Evolutionary conservation across 2,797 vertebrate genomes (phyloP), one percentile per base, ranked within the genome.

Genomic region (Eospalax fontanierii): DNA sequence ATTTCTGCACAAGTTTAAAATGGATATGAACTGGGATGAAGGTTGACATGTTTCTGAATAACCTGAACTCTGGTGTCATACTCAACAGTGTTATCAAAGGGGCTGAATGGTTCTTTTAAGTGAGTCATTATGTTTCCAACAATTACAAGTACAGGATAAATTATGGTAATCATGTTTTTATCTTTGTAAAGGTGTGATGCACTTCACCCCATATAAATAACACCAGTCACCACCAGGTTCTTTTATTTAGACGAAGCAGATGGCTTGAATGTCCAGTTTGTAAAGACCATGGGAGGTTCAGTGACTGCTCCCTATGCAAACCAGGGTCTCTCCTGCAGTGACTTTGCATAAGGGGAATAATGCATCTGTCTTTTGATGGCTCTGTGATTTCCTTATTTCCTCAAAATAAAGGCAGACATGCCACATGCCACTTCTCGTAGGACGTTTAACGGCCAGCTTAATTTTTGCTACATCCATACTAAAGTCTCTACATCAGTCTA

Each of bases 1-100:
- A 76, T 7, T 88, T 95, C 15, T 68, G n/a, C 95, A 80, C 38
- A 59, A 95, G 84, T 95, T 93, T n/a, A 84, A 87, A 92, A 54
- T 78, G 94, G 74, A 33, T 96, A 80, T 35, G n/a, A 91, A 54
- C 70, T 68, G 28, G 22, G 43, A 89, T 46, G 40, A 59, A 93
- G 57, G 76, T 80, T 90, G 61, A 78, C 57, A 91, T n/a, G 38
- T 38, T 87, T 22, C 35, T 43, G 46, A 97, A 88, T 90, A 88
- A 90, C 73, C 33, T 94, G 91, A 97, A 90, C 65, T 86, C 59
- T 84, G 78, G 46, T 92, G 92, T 93, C 59, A 89, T 30, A 70
- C 30, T 91, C 38, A 89, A 57, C n/a, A 84, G 59, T 50, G 26
- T 61, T 76, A 86, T 85, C 83, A 88, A 78, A 96, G 61, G 22